Percentiles rank a stretch among this genome's conserved stretches.
These are phyloP conservation scores for Harlomillsia oculata DNA, from an alignment of 1,140 invertebrate genomes.

Conservation along the genomic window DNA sequence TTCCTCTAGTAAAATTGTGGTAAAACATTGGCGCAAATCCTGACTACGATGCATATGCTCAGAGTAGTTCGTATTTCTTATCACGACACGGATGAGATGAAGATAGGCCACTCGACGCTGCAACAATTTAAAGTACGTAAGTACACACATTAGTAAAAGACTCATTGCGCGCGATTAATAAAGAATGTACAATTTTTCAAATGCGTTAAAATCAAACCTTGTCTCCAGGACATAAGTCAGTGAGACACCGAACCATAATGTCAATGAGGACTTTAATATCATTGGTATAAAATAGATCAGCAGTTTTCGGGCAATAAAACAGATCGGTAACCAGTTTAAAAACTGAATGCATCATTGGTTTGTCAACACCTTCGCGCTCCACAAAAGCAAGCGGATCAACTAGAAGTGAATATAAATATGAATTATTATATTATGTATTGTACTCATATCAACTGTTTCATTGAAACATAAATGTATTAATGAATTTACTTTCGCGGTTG, in stretches of 20 bases:
- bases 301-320: constrained; percentile 62
- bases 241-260: constrained; percentile 75
- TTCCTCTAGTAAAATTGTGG: constrained; percentile 73
- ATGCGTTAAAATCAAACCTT: no score
- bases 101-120: constrained; percentile 64
- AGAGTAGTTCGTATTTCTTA: constrained; percentile 63
- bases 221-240: constrained; percentile 78
- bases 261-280: constrained; percentile 86
- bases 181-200: not conserved
- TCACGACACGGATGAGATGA: constrained; percentile 61
- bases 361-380: no score
- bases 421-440: no score
- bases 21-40: constrained; percentile 68
- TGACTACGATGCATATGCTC: constrained; percentile 63
- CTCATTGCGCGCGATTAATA: not conserved
- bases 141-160: no score
- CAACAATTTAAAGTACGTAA: no score
- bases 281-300: constrained; percentile 82
- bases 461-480: not conserved
- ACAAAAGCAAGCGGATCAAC: constrained; percentile 64
- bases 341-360: constrained; percentile 71
- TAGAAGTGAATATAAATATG: no score
- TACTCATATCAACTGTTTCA: no score
- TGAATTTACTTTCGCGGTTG: constrained; percentile 70
- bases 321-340: constrained; percentile 78